Evolutionary conservation across 2,888 invertebrate species (phyloP), one percentile per base, ranked within the genome.

Genomic region (Pinctada fucata): DNA sequence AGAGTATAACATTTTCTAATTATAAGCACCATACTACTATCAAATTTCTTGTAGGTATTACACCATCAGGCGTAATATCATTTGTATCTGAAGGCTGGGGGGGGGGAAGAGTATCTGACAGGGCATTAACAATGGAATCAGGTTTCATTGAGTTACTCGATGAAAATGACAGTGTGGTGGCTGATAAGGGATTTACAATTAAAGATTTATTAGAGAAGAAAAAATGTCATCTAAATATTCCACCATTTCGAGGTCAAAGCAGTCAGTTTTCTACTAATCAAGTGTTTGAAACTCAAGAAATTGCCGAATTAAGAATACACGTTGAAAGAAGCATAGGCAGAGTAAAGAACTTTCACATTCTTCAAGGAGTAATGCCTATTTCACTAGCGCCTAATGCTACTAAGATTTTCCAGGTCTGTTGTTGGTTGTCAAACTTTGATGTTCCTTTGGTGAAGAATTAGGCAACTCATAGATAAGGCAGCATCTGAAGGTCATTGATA

Each of bases 201-300:
- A 71, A 49, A 4, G 71, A 71, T 68, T 75, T 52, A 51, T 47
- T 10, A 49, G 66, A 45, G n/a, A 47, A 79, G 52, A 47, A 13
- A 52, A 68, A 79, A 5, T 75, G 78, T 52, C 16, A 16, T 10
- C 50, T 79, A n/a, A 70, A 74, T 16, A 79, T 75, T 65, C 78
- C 75, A 64, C 78, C 75, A 31, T 79, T 79, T 47, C 6, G 65
- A 45, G 64, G 73, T 68, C 13, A 47, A 4, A 74, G 16, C 5
- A 49, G 3, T 4, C 78, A 78, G 70, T 78, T 79, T 47, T 50
- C 76, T 13, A 69, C 66, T 13, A 49, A 67, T 3, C 63, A 79
- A 64, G 69, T 76, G 5, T 79, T 79, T 49, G 45, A 79, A 48
- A 79, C 76, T 31, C 75, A 78, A n/a, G 72, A 71, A 45, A 77